Evolutionary conservation across 2,113 vertebrate genomes (phyloP).

Genomic region (Colossoma macropomum): DNA sequence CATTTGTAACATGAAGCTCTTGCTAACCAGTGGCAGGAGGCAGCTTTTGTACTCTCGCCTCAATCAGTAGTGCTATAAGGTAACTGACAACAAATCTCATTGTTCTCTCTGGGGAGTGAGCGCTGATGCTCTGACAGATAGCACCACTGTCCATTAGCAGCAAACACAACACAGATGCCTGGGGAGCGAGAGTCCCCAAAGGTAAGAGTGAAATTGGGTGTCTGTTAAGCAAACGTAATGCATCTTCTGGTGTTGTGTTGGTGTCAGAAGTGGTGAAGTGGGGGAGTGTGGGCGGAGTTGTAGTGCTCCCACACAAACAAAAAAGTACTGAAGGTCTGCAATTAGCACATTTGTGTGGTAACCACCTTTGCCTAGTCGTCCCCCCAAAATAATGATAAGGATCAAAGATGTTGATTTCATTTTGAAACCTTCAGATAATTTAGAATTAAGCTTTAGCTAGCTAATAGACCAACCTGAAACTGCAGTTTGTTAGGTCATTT

Average conservation of each 20-base stretch:
- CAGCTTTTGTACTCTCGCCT: neutral
- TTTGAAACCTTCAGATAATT: too few species aligned
- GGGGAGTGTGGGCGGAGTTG: too few species aligned
- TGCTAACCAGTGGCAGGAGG: neutral
- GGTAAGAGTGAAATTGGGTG: constrained; percentile 30
- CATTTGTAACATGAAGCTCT: neutral
- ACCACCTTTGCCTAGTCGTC: too few species aligned
- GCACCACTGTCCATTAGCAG: constrained; percentile 26
- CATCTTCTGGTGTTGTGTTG: neutral
- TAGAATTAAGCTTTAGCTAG: too few species aligned
- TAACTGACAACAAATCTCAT: constrained; percentile 14
- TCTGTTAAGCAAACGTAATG: constrained; percentile 33
- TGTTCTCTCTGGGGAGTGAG: constrained; percentile 35
- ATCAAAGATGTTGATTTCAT: too few species aligned
- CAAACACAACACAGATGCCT: constrained; percentile 22
- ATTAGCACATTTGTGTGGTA: too few species aligned
- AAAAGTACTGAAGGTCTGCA: too few species aligned
- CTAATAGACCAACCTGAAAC: too few species aligned
- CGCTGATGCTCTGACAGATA: constrained; percentile 32
- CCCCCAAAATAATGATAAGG: too few species aligned
- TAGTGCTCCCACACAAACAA: too few species aligned
- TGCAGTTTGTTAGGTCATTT: too few species aligned
- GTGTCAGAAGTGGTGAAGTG: too few species aligned
- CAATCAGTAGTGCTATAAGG: constrained; percentile 16
- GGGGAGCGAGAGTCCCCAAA: neutral